Evolutionary conservation across 1,140 invertebrate genomes (phyloP).

Genomic region (Laupala kohalensis): DNA sequence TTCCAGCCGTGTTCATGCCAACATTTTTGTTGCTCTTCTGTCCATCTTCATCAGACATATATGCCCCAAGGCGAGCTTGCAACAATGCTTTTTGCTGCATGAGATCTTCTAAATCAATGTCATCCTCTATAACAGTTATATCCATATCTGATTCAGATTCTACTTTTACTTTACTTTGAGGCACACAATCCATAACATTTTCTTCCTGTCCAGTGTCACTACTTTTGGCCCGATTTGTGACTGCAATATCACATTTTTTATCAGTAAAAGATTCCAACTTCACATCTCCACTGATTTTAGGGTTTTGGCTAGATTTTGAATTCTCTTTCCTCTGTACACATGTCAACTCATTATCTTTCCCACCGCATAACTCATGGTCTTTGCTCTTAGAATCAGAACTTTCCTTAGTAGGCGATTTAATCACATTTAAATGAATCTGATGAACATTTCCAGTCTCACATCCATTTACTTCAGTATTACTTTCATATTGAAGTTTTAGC

Average conservation of each 20-base stretch:
- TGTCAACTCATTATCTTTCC: no score
- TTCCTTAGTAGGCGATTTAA: no score
- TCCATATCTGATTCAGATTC: slow-evolving; percentile 63
- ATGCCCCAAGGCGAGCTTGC: slow-evolving; percentile 39
- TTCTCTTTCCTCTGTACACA: no score
- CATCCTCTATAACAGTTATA: slow-evolving; percentile 64
- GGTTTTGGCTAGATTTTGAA: no score
- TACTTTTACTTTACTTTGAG: slow-evolving; percentile 27
- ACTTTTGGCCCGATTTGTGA: not conserved
- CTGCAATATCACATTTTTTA: not conserved
- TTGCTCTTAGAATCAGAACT: no score
- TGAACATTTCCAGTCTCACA: no score
- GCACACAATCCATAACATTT: not conserved
- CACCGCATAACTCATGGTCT: no score
- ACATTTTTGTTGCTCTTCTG: not conserved
- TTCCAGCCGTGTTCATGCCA: slow-evolving; percentile 13
- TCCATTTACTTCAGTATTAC: no score
- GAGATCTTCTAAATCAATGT: slow-evolving; percentile 73
- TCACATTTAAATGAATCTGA: no score
- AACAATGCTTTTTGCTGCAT: slow-evolving; percentile 68
- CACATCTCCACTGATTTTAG: no score
- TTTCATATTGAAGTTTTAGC: no score
- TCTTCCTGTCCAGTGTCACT: not conserved
- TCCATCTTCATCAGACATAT: slow-evolving; percentile 22
- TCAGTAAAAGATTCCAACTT: no score